phyloP scores from a whole-genome alignment of 1,140 invertebrate species.

The Leptinotarsa texana region DNA sequence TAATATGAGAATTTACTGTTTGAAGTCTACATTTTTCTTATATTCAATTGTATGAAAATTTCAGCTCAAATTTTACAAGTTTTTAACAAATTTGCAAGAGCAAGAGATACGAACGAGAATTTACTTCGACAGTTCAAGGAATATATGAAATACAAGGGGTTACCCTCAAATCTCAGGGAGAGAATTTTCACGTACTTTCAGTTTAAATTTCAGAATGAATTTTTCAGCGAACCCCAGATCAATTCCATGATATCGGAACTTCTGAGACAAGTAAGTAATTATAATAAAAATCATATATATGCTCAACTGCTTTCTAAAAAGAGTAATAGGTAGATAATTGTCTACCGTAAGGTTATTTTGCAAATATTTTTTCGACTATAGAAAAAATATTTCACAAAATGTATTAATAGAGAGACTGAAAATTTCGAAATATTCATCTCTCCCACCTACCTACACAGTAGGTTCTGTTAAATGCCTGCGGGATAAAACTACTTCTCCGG shows the following conservation, averaged over 20 bases:
- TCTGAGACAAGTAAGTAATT: constrained; percentile 27
- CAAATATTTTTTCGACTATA: no score
- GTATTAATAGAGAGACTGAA: no score
- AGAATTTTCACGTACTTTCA: constrained; percentile 41
- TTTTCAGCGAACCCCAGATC: constrained; percentile 40
- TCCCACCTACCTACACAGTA: no score
- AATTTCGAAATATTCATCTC: no score
- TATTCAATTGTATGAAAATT: not conserved
- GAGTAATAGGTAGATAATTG: no score
- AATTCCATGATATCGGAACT: constrained; percentile 31
- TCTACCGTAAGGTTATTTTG: no score
- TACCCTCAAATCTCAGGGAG: constrained; percentile 35
- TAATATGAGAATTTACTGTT: no score
- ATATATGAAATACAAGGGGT: constrained; percentile 40
- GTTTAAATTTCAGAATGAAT: constrained; percentile 45
- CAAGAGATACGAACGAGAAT: not conserved
- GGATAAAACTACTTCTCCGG: no score
- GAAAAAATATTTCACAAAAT: no score
- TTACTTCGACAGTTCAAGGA: constrained; percentile 32
- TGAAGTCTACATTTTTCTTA: no score
- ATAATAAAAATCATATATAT: not conserved
- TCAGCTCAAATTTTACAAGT: constrained; percentile 23
- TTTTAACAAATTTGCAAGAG: constrained; percentile 4
- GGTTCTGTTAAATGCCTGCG: no score
- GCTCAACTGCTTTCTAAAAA: no score